Evolutionary conservation across 2,797 vertebrate genomes (phyloP), one percentile per base, ranked within the genome.

Genomic region (Sebastiscus tertius): DNA sequence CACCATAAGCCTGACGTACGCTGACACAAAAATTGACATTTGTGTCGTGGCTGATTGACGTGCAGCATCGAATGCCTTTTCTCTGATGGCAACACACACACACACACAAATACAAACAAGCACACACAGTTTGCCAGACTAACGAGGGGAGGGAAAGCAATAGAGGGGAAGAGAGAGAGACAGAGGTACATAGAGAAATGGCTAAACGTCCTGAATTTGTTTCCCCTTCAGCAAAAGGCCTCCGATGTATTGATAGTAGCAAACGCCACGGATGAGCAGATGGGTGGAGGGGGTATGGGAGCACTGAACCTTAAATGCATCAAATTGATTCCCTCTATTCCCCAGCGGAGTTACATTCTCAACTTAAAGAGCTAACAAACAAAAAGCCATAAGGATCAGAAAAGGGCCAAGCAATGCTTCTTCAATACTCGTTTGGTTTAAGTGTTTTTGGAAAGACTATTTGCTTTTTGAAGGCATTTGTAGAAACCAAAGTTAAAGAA

Each of bases 1-100:
- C 60, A 34, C 72, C 71, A n/a, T 79, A 71, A 77, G 60, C 33
- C 54, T 61, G 79, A 72, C 29, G 16, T 26, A 61, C 20, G 14
- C 42, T 26, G 61, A 77, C 87, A 84, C 80, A 81, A 66, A 83
- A 87, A 89, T 86, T 87, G 83, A 92, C 81, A 75, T 83, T 87
- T 80, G 60, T 87, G 87, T 84, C 83, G 71, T 3, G 69, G 63
- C 24, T 91, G 90, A 92, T 82, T 88, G 90, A 91, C 81, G 72
- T 20, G 52, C 62, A 60, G 78, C 77, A 61, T 80, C 33, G 18
- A 71, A 70, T 61, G 31, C 52, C 63, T 83, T 72, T 71, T 81
- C 78, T 86, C 55, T 55, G 59, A 80, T 63, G 42, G 70, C 56
- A 69, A 27, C 55, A 76, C 75, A 52, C 42, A 77, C 1, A 4